A percentile compares a stretch with the other conserved stretches of the same genome.
Evolutionary conservation across 2,113 vertebrate species (phyloP).

Genomic region (Macaca fascicularis): T2T-MFA8v1.1 NC_088379.1:179038001-179038500

Average conservation of each 20-base stretch:
- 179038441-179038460: neutral
- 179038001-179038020: neutral
- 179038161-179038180: neutral
- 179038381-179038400: neutral
- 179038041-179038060: neutral
- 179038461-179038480: neutral
- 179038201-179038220: neutral
- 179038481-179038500: neutral
- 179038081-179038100: neutral
- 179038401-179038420: neutral
- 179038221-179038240: neutral
- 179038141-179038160: neutral
- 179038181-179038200: neutral
- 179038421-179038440: neutral
- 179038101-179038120: neutral
- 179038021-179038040: neutral
- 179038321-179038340: neutral
- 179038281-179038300: neutral
- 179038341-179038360: neutral
- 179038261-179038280: neutral
- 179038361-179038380: neutral
- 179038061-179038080: neutral
- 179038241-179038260: neutral
- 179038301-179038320: neutral
- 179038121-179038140: neutral